phyloP scores from a whole-genome alignment of 2,888 invertebrate species.

The Mimas tiliae region DNA sequence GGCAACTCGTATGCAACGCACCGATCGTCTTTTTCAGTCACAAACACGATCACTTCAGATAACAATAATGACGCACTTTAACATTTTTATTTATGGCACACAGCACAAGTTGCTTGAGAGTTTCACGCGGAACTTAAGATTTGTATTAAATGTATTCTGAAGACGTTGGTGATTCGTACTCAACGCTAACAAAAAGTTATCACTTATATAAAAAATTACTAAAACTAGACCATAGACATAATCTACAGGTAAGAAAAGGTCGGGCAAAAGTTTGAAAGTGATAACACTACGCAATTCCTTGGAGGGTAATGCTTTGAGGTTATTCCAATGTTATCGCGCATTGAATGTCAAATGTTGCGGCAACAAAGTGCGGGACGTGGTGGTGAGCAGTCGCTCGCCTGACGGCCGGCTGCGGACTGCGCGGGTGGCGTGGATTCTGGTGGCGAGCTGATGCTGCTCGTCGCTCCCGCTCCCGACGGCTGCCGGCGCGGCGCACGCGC shows the following conservation, averaged over 20 bases:
- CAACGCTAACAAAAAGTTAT: constrained; percentile 47
- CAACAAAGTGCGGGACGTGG: constrained; percentile 39
- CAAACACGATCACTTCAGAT: constrained; percentile 70
- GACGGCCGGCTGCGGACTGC: constrained; percentile 80
- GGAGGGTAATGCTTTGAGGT: constrained; percentile 68
- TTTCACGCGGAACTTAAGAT: constrained; percentile 9
- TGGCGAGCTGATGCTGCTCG: constrained; percentile 60
- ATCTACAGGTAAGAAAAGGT: constrained; percentile 42
- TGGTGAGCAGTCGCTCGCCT: constrained; percentile 68
- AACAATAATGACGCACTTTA: constrained; percentile 49
- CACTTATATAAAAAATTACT: constrained; percentile 39
- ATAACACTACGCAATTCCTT: constrained; percentile 73
- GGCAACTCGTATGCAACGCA: constrained; percentile 67
- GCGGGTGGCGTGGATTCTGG: constrained; percentile 61
- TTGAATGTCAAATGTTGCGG: constrained; percentile 70
- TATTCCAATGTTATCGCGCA: constrained; percentile 73
- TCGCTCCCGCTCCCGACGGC: constrained; percentile 59
- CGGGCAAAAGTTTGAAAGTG: constrained; percentile 49
- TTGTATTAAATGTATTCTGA: constrained; percentile 2
- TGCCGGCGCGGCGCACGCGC: constrained; percentile 74
- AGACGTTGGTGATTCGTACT: constrained; percentile 9
- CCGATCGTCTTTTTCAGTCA: constrained; percentile 70
- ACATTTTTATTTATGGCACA: constrained; percentile 48
- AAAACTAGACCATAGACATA: constrained; percentile 6
- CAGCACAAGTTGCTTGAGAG: constrained; percentile 45